Conservation (phyloP, 2,888 invertebrate genomes). For the Ochropleura leucogaster region DNA sequence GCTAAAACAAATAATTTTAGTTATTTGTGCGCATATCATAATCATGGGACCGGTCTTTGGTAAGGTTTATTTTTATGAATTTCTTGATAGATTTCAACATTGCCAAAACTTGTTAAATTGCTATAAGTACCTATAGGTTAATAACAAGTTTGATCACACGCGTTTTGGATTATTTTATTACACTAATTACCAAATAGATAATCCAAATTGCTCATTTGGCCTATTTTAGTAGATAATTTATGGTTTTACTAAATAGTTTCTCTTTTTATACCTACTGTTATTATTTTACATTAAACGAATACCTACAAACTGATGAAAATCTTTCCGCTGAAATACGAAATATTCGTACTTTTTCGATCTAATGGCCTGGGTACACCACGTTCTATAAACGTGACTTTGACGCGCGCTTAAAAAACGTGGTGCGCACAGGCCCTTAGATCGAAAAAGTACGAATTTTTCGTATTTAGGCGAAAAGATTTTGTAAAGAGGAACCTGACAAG, state of each 20-base stretch:
- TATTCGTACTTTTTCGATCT: background rate
- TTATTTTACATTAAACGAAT: background rate
- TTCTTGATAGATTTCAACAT: background rate
- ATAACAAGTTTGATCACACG: background rate
- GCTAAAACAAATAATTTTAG: conserved; percentile 77
- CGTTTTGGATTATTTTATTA: background rate
- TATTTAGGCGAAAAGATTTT: too few relatives aligned
- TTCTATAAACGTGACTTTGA: too few relatives aligned
- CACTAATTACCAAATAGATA: background rate
- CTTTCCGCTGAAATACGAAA: background rate
- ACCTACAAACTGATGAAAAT: background rate
- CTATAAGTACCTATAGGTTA: too few relatives aligned
- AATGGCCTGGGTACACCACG: too few relatives aligned
- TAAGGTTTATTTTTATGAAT: conserved; percentile 66
- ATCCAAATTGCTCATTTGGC: background rate
- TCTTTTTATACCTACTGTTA: background rate
- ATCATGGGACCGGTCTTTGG: conserved; percentile 86
- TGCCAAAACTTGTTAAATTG: background rate
- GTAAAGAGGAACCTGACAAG: background rate
- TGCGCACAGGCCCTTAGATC: too few relatives aligned
- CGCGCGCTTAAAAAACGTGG: too few relatives aligned
- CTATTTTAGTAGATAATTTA: background rate
- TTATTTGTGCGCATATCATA: conserved; percentile 84
- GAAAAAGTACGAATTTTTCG: too few relatives aligned
- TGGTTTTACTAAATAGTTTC: too few relatives aligned